These are phyloP conservation scores for Sylvicola cinctus DNA, from an alignment of 2,888 invertebrate genomes.

Conservation along the genomic window DNA sequence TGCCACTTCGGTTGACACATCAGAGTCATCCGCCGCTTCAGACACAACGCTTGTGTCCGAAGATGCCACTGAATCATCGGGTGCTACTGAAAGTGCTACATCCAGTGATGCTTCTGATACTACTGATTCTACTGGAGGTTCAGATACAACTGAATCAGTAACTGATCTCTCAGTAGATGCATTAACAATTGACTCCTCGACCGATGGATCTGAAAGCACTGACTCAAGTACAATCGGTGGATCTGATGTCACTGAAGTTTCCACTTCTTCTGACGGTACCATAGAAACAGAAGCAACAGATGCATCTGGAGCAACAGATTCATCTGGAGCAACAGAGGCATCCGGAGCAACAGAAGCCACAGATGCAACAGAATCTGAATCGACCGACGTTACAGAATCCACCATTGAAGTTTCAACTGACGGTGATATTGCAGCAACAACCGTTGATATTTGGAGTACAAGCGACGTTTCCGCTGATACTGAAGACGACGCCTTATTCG, in stretches of 20 bases:
- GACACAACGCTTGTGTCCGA: neutral
- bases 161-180: conserved; percentile 7
- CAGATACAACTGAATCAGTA: conserved; percentile 8
- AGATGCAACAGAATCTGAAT: conserved; percentile 7
- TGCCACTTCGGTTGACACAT: conserved; percentile 7
- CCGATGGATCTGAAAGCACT: conserved; percentile 6
- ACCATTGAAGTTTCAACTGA: conserved; percentile 6
- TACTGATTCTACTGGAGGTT: conserved; percentile 10
- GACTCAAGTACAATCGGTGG: conserved; percentile 1
- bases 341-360: conserved; percentile 5
- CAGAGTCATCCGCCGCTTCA: conserved; percentile 4
- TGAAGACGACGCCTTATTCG: conserved; percentile 25
- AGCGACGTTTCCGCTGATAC: conserved; percentile 8
- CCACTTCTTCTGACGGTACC: conserved; percentile 6
- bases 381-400: conserved; percentile 11
- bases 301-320: conserved; percentile 7
- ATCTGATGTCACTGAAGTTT: conserved; percentile 3
- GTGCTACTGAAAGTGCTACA: conserved; percentile 4
- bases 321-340: conserved; percentile 5
- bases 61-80: conserved; percentile 8
- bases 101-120: conserved; percentile 9
- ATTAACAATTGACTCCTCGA: conserved; percentile 2
- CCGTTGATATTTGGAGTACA: conserved; percentile 21
- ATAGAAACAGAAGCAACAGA: conserved; percentile 8
- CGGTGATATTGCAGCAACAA: conserved; percentile 13